Base-by-base conservation (phyloP, 23 tunicate genomes). In the Oikopleura albicans region DNA sequence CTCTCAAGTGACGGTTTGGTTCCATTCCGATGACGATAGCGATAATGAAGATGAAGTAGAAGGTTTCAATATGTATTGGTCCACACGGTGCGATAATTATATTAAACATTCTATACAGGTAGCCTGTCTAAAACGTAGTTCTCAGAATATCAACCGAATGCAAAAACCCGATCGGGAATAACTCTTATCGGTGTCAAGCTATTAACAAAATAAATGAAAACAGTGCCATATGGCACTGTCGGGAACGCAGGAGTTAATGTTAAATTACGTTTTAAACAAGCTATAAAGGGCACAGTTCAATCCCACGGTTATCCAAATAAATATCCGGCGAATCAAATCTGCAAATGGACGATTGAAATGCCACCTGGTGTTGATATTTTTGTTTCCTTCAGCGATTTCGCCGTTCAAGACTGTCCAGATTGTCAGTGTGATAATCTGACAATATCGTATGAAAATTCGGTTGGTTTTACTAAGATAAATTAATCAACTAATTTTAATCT, bases 271-370 rank as follows among this genome's bases (percentile, higher is more conserved):
- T n/a, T n/a, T n/a, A n/a, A n/a, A n/a, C n/a, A n/a, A n/a, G 22
- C 63, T 22, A 49, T 49, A 8, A 49, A 8, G 12, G 63, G 63
- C 63, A 85, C 87, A 0, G 87, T 95, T 39, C 84, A 89, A 41
- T 90, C 96, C 33, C 99, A 92, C 0, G 87, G 87, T 59, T 95
- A 90, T 83, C 99, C 99, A 8, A 85, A 89, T 29, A 85, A 66
- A 41, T 95, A 95, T 75, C 87, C 86, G n/a, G 40, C 83, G 27
- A 84, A 84, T 35, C 83, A 85, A 33, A 92, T 90, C 84, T 95
- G 99, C 66, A 90, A 90, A 84, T 95, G 99, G 99, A 84, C 38
- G 83, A 90, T 95, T 41, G 90, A 95, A 83, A 91, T 88, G 40
- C 91, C 97, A 39, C 86, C 87, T 87, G 99, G 99, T 8, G 84